These are phyloP conservation scores for Pampusana beccarii DNA, from an alignment of 2,113 vertebrate species.

Conservation along the genomic window DNA sequence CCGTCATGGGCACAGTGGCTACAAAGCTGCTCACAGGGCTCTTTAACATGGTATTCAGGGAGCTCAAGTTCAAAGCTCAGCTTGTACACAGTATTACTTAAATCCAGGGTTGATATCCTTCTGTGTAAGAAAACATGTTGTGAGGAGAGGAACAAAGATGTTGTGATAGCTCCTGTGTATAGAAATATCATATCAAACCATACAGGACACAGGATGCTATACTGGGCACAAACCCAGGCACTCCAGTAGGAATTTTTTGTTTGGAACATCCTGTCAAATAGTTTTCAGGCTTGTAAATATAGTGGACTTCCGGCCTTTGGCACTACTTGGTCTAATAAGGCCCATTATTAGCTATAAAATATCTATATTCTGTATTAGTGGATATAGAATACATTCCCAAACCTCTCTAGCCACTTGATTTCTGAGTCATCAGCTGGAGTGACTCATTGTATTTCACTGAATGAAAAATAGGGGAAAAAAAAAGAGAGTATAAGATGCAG, in stretches of 20 bases:
- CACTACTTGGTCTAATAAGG: neutral
- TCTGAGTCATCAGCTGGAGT: neutral
- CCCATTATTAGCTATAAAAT: neutral
- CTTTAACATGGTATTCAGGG: neutral
- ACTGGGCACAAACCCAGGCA: neutral
- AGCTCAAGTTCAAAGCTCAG: neutral
- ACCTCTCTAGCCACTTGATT: neutral
- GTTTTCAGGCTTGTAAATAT: neutral
- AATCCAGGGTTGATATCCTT: neutral
- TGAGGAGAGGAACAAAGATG: neutral
- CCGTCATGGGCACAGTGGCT: neutral
- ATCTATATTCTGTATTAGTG: neutral
- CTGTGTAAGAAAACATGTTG: neutral
- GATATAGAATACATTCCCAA: neutral
- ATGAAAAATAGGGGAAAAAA: rapidly evolving
- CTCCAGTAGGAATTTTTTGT: neutral
- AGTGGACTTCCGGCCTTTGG: neutral
- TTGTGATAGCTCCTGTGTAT: neutral
- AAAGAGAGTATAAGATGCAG: neutral
- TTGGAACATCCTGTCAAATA: neutral
- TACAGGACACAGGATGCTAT: neutral
- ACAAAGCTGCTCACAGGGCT: neutral
- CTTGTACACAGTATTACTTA: neutral
- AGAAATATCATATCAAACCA: neutral
- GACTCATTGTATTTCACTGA: neutral